Conservation (phyloP, 2,113 vertebrate species). For the Rhea pennata region DNA sequence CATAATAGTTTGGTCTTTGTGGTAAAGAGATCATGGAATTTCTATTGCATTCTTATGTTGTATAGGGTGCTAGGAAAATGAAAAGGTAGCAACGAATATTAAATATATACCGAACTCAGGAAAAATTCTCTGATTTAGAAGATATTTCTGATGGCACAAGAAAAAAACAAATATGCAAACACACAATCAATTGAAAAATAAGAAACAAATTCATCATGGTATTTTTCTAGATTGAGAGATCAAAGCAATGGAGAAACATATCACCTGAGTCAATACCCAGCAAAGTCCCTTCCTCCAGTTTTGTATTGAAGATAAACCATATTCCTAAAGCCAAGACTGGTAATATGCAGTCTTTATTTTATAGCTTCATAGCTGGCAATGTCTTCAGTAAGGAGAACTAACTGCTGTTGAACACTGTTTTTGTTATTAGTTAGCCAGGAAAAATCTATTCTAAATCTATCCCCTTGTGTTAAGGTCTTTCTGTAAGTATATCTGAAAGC, state of each 20-base stretch:
- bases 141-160: background rate
- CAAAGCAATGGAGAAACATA: background rate
- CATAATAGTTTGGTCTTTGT: background rate
- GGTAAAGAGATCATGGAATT: background rate
- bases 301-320: background rate
- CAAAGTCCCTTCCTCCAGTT: background rate
- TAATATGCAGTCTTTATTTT: background rate
- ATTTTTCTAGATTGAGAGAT: background rate
- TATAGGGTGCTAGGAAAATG: background rate
- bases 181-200: background rate
- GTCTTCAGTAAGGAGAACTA: background rate
- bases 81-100: background rate
- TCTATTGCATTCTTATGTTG: background rate
- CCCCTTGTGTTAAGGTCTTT: background rate
- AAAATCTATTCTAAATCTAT: slow-evolving; percentile 20
- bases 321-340: background rate
- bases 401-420: background rate
- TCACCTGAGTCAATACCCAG: background rate
- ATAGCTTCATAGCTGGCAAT: background rate
- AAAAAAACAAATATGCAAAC: background rate
- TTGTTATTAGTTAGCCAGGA: background rate
- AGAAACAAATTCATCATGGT: background rate
- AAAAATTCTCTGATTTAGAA: background rate
- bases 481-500: slow-evolving; percentile 13
- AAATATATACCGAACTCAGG: background rate